Percentiles rank a stretch among this genome's conserved stretches.
phyloP scores from a whole-genome alignment of 2,797 vertebrate genomes.

The Kryptopterus vitreolus region DNA sequence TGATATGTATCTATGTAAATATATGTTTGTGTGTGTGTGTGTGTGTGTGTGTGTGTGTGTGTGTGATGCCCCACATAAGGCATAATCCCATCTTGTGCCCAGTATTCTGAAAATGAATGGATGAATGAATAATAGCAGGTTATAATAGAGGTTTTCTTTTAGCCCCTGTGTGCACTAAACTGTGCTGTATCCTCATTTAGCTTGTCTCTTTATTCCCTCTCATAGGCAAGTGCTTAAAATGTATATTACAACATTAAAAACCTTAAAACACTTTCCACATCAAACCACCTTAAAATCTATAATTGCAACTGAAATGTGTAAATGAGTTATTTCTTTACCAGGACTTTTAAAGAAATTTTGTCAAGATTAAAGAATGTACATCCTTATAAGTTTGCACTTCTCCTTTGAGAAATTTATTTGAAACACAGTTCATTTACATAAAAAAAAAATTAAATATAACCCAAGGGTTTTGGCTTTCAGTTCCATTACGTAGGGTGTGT shows the following conservation, averaged over 20 bases:
- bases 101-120: neutral
- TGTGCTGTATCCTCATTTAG: neutral
- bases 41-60: neutral
- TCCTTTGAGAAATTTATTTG: slow-evolving; percentile 58
- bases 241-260: neutral
- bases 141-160: neutral
- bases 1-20: too few relatives aligned
- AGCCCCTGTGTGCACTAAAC: neutral
- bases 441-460: slow-evolving; percentile 48
- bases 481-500: slow-evolving; percentile 38
- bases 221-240: neutral
- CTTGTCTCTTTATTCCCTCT: neutral
- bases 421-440: slow-evolving; percentile 51
- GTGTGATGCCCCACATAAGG: neutral
- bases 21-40: too few relatives aligned
- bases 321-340: neutral
- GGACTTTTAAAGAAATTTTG: neutral
- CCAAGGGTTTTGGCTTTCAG: slow-evolving; percentile 51
- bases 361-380: slow-evolving; percentile 11
- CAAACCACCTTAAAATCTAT: neutral
- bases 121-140: neutral
- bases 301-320: neutral
- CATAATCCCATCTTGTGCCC: neutral
- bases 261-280: neutral
- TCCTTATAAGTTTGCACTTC: slow-evolving; percentile 39